Percentiles rank a stretch among this genome's conserved stretches.
These are phyloP conservation scores for Salticus scenicus DNA, from an alignment of 2,888 invertebrate species.

Conservation along the genomic window DNA sequence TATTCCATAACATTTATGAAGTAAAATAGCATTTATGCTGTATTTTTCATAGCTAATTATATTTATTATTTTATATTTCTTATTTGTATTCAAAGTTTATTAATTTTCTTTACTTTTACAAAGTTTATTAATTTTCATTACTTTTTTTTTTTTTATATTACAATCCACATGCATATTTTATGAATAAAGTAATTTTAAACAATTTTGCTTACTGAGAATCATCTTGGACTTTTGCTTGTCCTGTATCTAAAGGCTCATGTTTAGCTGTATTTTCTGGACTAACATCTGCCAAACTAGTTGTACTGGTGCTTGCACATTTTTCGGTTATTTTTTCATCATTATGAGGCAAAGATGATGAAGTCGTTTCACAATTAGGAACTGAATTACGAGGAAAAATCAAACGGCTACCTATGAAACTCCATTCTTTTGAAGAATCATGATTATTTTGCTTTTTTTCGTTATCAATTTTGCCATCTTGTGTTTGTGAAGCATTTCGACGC, in stretches of 20 bases:
- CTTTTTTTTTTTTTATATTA: no score
- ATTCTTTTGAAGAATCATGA: slow-evolving; percentile 28
- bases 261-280: slow-evolving; percentile 37
- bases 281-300: slow-evolving; percentile 45
- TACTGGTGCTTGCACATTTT: slow-evolving; percentile 65
- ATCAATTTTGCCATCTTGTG: slow-evolving; percentile 32
- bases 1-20: no score
- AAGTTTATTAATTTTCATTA: no score
- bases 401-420: slow-evolving; percentile 26
- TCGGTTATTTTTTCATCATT: slow-evolving; percentile 39
- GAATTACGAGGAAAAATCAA: slow-evolving; percentile 45
- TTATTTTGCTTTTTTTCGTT: slow-evolving; percentile 17
- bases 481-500: slow-evolving; percentile 24
- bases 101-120: no score
- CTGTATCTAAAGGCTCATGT: slow-evolving; percentile 10
- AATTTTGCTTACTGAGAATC: slow-evolving; percentile 49
- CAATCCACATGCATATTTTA: no score
- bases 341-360: neutral
- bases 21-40: no score
- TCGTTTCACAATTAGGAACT: slow-evolving; percentile 52
- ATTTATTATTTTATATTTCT: no score
- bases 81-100: no score
- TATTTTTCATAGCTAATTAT: no score
- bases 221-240: slow-evolving; percentile 26
- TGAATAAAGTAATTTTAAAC: no score